These are phyloP conservation scores for Stomatorhinus walkeri DNA, from an alignment of 2,797 vertebrate genomes.

Conservation along the genomic window DNA sequence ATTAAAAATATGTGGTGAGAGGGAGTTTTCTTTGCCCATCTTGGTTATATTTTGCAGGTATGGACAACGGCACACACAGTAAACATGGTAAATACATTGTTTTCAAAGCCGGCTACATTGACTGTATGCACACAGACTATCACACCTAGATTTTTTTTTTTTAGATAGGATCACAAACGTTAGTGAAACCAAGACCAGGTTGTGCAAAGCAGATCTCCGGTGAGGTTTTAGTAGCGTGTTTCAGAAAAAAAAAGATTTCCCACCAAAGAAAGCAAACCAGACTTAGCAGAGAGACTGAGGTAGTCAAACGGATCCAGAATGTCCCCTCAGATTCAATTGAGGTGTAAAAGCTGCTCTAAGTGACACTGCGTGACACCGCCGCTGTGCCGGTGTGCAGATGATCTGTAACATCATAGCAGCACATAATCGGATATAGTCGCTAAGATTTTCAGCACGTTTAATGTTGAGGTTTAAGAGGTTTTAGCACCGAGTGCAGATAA, in stretches of 20 bases:
- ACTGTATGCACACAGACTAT: not conserved
- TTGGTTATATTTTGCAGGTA: not conserved
- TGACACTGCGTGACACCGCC: not conserved
- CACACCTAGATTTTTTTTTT: not conserved
- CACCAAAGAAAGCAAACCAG: not conserved
- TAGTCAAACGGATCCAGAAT: not conserved
- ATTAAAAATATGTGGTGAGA: not conserved
- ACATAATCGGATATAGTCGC: not conserved
- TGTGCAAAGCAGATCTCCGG: not conserved
- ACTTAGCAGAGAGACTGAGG: not conserved
- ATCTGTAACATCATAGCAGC: not conserved
- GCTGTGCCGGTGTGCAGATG: not conserved
- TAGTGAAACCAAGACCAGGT: not conserved
- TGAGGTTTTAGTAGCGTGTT: not conserved
- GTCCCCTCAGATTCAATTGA: not conserved
- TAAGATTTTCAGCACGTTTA: not conserved
- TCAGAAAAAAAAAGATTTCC: not conserved
- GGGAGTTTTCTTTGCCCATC: not conserved
- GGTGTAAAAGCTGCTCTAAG: not conserved
- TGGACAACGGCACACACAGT: not conserved
- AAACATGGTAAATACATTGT: not conserved
- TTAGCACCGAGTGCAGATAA: not conserved
- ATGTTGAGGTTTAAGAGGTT: not conserved
- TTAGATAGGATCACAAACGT: not conserved
- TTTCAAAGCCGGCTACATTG: not conserved